Evolutionary conservation across 2,113 vertebrate genomes (phyloP), one percentile per base, ranked within the genome.

Genomic region (Oryzias curvinotus): DNA sequence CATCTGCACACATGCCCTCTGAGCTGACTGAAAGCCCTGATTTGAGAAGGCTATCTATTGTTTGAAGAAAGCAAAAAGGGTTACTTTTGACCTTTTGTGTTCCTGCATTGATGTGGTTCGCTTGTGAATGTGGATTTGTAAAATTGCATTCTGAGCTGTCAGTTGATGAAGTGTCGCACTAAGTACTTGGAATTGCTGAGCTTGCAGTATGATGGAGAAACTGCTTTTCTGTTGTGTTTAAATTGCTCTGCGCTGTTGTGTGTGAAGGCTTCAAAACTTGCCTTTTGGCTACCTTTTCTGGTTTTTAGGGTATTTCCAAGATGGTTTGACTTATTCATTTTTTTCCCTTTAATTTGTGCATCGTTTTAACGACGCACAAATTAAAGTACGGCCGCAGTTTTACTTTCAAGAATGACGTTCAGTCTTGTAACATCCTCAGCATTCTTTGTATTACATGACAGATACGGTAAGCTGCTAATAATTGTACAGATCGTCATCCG

Each of bases 141-240:
- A 41, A 55, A 61, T 48, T 60, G 58, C 55, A 57, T 68, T 5
- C 25, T 57, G 43, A 49, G 59, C 57, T 54, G 63, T 70, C 51
- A 30, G 1, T 65, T 17, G 70, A 71, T 8, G 14, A 75, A 65
- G 68, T 47, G 36, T 56, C 71, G 65, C 17, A 23, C 60, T 26
- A 60, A 76, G 57, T 60, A 26, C 63, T 73, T 25, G 57, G 69
- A 80, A 71, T 73, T 57, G 75, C 57, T 69, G 62, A 75, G 59
- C 25, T 42, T 53, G 64, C 52, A 64, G 16, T 16, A 14, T 57
- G 25, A 36, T 52, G 61, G 67, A 62, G 44, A 2, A 59, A 44
- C 57, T 56, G 69, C 80, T 86, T 77, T 76, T 71, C 76, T 78
- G 45, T 28, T 54, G 30, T 68, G 68, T 71, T 67, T 75, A 62